These are phyloP conservation scores for Pseudomyrmex cubaensis DNA, from an alignment of 1,140 invertebrate genomes.

Conservation along the genomic window DNA sequence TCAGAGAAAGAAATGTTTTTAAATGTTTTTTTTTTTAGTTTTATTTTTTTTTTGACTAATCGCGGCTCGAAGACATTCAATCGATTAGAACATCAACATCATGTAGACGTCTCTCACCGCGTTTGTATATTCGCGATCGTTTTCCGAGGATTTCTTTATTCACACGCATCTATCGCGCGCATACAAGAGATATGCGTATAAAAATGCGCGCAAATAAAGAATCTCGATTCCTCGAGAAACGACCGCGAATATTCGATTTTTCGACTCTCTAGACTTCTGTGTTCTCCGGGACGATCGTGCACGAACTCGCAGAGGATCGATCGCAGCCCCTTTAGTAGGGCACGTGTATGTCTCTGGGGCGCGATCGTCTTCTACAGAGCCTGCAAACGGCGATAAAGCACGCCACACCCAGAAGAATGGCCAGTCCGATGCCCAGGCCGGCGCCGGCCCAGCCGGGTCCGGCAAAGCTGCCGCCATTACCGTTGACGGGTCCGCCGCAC, in stretches of 20 bases:
- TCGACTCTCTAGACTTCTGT: not conserved
- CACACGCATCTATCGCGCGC: not conserved
- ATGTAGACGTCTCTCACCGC: not conserved
- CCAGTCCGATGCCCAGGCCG: conserved; percentile 82
- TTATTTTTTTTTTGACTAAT: too few species aligned
- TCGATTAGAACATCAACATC: not conserved
- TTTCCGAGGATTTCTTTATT: not conserved
- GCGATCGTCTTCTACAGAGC: conserved; percentile 82
- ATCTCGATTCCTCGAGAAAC: conserved; percentile 10
- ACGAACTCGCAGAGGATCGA: conserved; percentile 9
- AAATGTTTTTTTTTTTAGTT: not conserved
- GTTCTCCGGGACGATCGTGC: not conserved
- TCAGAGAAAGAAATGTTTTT: conserved; percentile 15
- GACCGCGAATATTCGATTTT: not conserved
- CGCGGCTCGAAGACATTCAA: not conserved
- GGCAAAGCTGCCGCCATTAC: conserved; percentile 68
- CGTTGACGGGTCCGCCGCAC: conserved; percentile 79
- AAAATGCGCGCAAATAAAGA: not conserved
- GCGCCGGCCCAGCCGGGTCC: conserved; percentile 82
- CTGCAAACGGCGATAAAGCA: conserved; percentile 84
- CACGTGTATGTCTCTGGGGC: conserved; percentile 83
- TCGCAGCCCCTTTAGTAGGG: conserved; percentile 76
- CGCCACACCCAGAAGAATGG: conserved; percentile 81
- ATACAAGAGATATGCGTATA: not conserved
- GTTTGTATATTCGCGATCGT: not conserved